Evolutionary conservation across 2,113 vertebrate genomes (phyloP), one percentile per base, ranked within the genome.

Genomic region (Cygnus buccinator): DNA sequence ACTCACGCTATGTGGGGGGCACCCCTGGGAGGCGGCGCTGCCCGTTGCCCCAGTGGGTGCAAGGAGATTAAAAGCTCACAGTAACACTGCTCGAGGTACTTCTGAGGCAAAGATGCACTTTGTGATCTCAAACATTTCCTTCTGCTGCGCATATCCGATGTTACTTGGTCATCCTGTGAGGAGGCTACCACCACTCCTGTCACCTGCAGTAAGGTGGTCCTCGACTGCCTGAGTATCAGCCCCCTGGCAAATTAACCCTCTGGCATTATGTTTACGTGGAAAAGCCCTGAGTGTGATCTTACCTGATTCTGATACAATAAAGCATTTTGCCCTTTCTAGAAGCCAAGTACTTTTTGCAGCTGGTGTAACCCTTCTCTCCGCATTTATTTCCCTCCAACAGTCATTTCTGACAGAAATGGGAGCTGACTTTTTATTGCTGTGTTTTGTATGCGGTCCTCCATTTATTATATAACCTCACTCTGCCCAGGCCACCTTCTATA

Each of bases 91-190:
- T 75, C 20, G 2, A 89, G 84, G 68, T 3, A 1, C 21, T 67
- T 65, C 23, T 52, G 1, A 3, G 83, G 39, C 48, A 73, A 26
- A 1, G 2, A 57, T 0, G 1, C 23, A n/a, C n/a, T 58, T 87
- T 13, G 2, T 13, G 52, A 91, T 87, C 63, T 66, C 54, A 35
- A 50, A 81, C 0, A 0, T 16, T 41, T 37, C 61, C 41, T 75
- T 65, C 61, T 84, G 59, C 57, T 50, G 19, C 2, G 4, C 50
- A 5, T 6, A 73, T n/a, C 28, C 33, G 41, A 63, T 58, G 35
- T 74, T 25, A 89, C 13, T 0, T 0, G 35, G 23, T 11, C 77
- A 50, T 41, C 37, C 84, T 74, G n/a, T 13, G 23, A 81, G 68
- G 21, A 81, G 68, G 66, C 68, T 18, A n/a, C 59, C 44, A 86